Conservation (phyloP, 2,888 invertebrate genomes). For the Metellina segmentata region DNA sequence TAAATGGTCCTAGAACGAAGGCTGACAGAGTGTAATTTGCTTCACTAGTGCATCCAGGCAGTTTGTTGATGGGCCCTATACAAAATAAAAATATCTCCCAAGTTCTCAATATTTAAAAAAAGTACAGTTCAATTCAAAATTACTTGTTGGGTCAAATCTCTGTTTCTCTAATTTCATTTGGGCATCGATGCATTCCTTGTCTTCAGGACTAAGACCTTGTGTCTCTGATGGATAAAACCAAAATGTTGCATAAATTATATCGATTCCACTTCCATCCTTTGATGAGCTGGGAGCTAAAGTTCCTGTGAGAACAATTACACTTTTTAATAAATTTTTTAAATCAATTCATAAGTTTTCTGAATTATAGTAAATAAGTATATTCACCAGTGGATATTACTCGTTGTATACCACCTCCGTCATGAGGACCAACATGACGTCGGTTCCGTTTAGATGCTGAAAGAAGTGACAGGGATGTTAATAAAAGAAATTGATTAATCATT, state of each 20-base stretch:
- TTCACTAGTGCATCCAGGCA: too few relatives aligned
- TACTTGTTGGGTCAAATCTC: conserved; percentile 81
- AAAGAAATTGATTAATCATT: background rate
- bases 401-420: conserved; percentile 82
- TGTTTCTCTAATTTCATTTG: conserved; percentile 81
- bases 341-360: background rate
- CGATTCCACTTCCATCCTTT: conserved; percentile 81
- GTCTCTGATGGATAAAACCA: conserved; percentile 86
- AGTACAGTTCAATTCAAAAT: conserved; percentile 19
- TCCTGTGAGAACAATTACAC: conserved; percentile 79
- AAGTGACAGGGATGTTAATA: background rate
- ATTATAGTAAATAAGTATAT: background rate
- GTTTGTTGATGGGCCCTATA: too few relatives aligned
- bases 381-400: conserved; percentile 81
- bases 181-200: conserved; percentile 85
- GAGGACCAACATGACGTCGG: conserved; percentile 81
- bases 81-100: too few relatives aligned
- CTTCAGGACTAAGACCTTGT: conserved; percentile 83
- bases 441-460: conserved; percentile 19
- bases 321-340: background rate
- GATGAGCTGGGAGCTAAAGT: conserved; percentile 82
- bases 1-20: too few relatives aligned
- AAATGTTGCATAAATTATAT: conserved; percentile 87
- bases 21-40: too few relatives aligned
- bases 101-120: too few relatives aligned